Evolutionary conservation across 2,113 vertebrate genomes (phyloP), one percentile per base, ranked within the genome.

Genomic region (Entelurus aequoreus): DNA sequence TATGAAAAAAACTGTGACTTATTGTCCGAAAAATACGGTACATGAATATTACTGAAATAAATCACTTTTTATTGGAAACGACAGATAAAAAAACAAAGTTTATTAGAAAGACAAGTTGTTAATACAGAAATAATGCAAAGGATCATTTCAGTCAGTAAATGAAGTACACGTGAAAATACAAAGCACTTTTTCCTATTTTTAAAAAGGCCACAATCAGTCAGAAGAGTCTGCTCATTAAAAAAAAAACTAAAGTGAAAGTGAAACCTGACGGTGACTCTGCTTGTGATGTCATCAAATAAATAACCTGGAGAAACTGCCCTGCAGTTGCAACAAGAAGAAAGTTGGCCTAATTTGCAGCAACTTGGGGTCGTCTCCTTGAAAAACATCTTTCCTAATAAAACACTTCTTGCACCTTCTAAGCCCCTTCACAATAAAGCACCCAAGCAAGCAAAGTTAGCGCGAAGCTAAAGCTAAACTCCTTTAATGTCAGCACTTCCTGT

Each of bases 301-400:
- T 89, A 81, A 88, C 60, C 54, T 42, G 61, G 8, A 66, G 37
- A 76, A 90, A 90, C 90, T 90, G 90, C 82, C 86, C 90, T 80
- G 90, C 90, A 92, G 90, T 90, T 84, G 64, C 60, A 78, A 66
- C 69, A 60, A 58, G 28, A 53, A 38, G 19, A 46, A 14, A 8
- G 10, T 37, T 5, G 14, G 12, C 19, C 11, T 11, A 35, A 15
- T 47, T 8, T 35, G 57, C 19, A 48, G 28, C 44, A 36, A 10
- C 28, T 48, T 6, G 1, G 10, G 36, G 28, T 60, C 69, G 5
- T 53, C 58, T 58, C 63, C 66, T 28, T 67, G 50, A 3, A 47
- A 13, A 37, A 36, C 19, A 48, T 46, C 40, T 40, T 40, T 54
- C 19, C 28, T 28, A 28, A 28, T 28, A 28, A 28, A 28, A 28